Evolutionary conservation across 2,888 invertebrate genomes (phyloP).

Genomic region (Bruchidius siliquastri): DNA sequence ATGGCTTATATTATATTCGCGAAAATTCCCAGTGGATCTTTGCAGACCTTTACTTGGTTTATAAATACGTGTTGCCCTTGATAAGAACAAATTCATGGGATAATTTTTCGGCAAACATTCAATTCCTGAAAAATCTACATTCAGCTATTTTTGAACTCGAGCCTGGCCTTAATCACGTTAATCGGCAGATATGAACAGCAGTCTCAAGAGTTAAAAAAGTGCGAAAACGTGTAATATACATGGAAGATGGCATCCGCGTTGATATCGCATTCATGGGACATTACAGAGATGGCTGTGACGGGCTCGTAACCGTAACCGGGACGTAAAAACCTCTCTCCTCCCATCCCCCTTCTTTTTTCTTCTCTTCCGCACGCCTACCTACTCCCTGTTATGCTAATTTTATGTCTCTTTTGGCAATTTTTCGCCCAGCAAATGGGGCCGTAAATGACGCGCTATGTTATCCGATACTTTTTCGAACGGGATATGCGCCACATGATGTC

Average conservation of each 20-base stretch:
- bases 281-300: constrained; percentile 38
- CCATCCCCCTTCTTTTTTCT: neutral
- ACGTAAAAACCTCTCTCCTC: neutral
- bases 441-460: neutral
- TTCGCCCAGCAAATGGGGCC: neutral
- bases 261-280: constrained; percentile 42
- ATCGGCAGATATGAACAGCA: too few relatives aligned
- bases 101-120: too few relatives aligned
- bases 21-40: too few relatives aligned
- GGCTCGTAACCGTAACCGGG: constrained; percentile 38
- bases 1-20: too few relatives aligned
- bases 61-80: too few relatives aligned
- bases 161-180: too few relatives aligned
- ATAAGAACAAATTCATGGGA: too few relatives aligned
- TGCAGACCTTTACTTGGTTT: too few relatives aligned
- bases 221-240: constrained; percentile 7
- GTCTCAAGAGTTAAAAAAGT: too few relatives aligned
- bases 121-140: too few relatives aligned
- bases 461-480: neutral
- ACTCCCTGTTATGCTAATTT: neutral
- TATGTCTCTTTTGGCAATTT: neutral
- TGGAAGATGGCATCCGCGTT: constrained; percentile 14
- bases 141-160: too few relatives aligned
- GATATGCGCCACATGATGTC: neutral
- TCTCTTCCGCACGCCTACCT: neutral